Conservation (phyloP, 2,113 vertebrate genomes). For the Corythornis cristatus region DNA sequence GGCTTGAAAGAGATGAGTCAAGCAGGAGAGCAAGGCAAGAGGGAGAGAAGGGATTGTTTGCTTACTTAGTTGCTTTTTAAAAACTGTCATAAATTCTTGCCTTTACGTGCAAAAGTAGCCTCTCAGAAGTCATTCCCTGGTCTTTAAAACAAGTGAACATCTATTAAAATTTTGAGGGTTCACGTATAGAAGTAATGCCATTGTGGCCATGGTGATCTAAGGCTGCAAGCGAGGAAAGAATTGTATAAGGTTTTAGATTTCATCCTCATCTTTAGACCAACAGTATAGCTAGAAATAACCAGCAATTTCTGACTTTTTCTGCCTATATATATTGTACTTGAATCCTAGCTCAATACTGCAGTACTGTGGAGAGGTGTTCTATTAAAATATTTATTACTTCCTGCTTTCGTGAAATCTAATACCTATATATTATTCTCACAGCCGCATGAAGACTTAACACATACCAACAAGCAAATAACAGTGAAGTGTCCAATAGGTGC, state of each 20-base stretch:
- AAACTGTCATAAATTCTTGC: background rate
- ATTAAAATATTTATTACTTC: slow-evolving; percentile 52
- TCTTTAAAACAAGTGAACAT: background rate
- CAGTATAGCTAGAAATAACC: background rate
- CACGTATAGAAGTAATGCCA: background rate
- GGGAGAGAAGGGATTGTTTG: background rate
- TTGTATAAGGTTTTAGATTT: background rate
- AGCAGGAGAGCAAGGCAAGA: slow-evolving; percentile 42
- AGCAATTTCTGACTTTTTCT: background rate
- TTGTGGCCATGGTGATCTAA: background rate
- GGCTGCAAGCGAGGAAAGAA: background rate
- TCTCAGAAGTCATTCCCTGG: background rate
- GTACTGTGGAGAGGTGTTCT: background rate
- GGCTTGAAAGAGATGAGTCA: slow-evolving; percentile 1
- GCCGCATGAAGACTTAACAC: background rate
- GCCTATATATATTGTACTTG: background rate
- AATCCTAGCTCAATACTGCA: background rate
- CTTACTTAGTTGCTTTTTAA: background rate
- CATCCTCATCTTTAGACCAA: background rate
- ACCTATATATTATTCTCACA: background rate
- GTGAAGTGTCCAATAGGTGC: background rate
- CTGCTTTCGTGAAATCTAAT: slow-evolving; percentile 41
- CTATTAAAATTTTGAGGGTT: background rate
- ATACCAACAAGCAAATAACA: background rate
- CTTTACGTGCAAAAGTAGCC: background rate